Conservation (phyloP, 2,113 vertebrate species). For the Rhinichthys klamathensis region DNA sequence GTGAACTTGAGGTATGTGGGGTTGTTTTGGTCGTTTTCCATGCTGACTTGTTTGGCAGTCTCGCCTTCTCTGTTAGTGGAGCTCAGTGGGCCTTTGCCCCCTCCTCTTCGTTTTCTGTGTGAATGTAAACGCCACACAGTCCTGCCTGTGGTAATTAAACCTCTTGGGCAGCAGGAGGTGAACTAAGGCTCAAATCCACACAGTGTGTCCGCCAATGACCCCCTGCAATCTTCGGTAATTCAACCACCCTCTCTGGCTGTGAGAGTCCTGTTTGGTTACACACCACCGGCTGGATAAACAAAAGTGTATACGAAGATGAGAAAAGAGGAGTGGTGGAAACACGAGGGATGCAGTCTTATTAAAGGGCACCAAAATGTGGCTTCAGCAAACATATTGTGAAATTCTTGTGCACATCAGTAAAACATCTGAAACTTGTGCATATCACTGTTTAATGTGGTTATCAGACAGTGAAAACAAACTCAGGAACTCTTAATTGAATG, state of each 20-base stretch:
- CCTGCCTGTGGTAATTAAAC: conserved; percentile 79
- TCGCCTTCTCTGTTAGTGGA: conserved; percentile 59
- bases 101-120: conserved; percentile 49
- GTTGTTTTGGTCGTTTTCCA: conserved; percentile 17
- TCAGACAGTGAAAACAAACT: conserved; percentile 15
- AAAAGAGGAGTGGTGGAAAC: conserved; percentile 52
- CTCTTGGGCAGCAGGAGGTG: conserved; percentile 72
- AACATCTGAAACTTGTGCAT: conserved; percentile 4
- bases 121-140: conserved; percentile 73
- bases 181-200: conserved; percentile 73
- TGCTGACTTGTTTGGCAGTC: conserved; percentile 53
- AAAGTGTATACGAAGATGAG: conserved; percentile 61
- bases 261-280: conserved; percentile 80
- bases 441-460: conserved; percentile 38
- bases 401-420: conserved; percentile 20
- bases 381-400: conserved; percentile 5
- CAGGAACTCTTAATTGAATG: conserved; percentile 33
- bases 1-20: not conserved
- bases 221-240: conserved; percentile 48
- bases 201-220: conserved; percentile 58
- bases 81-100: conserved; percentile 69
- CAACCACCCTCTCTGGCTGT: conserved; percentile 67
- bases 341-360: conserved; percentile 60
- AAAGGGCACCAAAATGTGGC: not conserved
- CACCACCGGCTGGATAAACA: conserved; percentile 81